phyloP scores from a whole-genome alignment of 2,888 invertebrate species.

The Rhamnusium bicolor region DNA sequence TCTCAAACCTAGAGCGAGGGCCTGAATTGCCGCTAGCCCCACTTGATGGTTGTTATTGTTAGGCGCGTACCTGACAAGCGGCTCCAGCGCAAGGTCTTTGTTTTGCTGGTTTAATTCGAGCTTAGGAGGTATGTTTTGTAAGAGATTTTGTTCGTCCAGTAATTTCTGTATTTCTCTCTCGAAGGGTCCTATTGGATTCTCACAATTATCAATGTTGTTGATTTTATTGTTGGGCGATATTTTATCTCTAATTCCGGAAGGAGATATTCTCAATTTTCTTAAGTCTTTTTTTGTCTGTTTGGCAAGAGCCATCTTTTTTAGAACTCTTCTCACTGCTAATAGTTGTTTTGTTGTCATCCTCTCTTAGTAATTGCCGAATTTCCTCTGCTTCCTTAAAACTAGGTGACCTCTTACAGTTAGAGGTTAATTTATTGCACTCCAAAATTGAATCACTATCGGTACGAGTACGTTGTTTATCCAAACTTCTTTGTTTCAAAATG shows the following conservation, averaged over 20 bases:
- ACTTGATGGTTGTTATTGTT: conserved; percentile 81
- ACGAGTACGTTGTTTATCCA: conserved; percentile 65
- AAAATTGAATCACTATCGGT: conserved; percentile 68
- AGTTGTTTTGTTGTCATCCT: conserved; percentile 72
- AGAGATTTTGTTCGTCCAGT: conserved; percentile 80
- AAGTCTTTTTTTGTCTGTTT: conserved; percentile 80
- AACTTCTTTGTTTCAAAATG: conserved; percentile 40
- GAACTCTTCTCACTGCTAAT: conserved; percentile 74
- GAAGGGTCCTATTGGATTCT: conserved; percentile 77
- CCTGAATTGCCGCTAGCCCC: conserved; percentile 85
- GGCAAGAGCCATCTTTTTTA: conserved; percentile 78
- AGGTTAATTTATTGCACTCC: conserved; percentile 69
- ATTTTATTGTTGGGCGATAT: conserved; percentile 72
- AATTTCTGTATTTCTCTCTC: conserved; percentile 87
- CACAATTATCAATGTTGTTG: conserved; percentile 73
- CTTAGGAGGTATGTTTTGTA: conserved; percentile 77
- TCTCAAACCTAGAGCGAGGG: conserved; percentile 75
- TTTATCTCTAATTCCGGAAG: conserved; percentile 27
- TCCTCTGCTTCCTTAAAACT: conserved; percentile 71
- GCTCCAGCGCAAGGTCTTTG: conserved; percentile 75
- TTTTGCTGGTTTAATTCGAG: conserved; percentile 76
- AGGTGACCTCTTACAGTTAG: conserved; percentile 69
- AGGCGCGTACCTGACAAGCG: conserved; percentile 67
- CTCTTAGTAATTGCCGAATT: conserved; percentile 65
- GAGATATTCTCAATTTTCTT: conserved; percentile 72